Evolutionary conservation across 2,888 invertebrate genomes (phyloP).

Genomic region (Cheilosia vulpina): DNA sequence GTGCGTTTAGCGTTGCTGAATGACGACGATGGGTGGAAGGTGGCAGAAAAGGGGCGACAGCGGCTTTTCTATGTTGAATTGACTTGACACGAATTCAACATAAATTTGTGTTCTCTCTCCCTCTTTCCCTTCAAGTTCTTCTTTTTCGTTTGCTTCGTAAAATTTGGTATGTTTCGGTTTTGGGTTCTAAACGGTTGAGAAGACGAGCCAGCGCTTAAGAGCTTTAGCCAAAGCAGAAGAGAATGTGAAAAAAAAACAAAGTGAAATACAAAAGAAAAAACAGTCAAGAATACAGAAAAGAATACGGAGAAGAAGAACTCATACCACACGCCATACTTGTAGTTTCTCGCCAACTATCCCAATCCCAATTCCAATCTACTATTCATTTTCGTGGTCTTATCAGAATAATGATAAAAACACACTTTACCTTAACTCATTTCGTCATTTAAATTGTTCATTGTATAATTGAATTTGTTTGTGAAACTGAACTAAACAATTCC

Average conservation of each 20-base stretch:
- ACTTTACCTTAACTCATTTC: not conserved
- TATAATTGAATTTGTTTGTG: not conserved
- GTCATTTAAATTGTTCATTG: too few species aligned
- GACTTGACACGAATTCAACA: constrained; percentile 73
- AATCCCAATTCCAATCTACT: not conserved
- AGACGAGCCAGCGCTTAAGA: constrained; percentile 40
- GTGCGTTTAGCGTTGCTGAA: constrained; percentile 19
- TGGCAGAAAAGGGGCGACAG: constrained; percentile 14
- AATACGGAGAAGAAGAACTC: constrained; percentile 18
- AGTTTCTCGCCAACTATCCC: constrained; percentile 27
- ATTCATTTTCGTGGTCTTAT: constrained; percentile 1
- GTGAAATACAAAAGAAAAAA: constrained; percentile 19
- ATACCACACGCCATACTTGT: constrained; percentile 11
- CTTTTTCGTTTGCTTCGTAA: constrained; percentile 23
- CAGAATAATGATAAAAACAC: not conserved
- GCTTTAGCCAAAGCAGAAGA: constrained; percentile 48
- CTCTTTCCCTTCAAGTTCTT: not conserved
- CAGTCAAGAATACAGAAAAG: constrained; percentile 24
- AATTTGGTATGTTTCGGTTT: constrained; percentile 49
- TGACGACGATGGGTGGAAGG: not conserved
- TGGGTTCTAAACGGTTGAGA: constrained; percentile 46
- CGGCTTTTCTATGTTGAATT: constrained; percentile 67
- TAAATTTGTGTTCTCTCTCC: constrained; percentile 32
- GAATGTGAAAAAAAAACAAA: constrained; percentile 34
- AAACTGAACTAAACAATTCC: not conserved